These are phyloP conservation scores for Sapajus apella DNA, from an alignment of 2,113 vertebrate species.

Conservation along the genomic window DNA sequence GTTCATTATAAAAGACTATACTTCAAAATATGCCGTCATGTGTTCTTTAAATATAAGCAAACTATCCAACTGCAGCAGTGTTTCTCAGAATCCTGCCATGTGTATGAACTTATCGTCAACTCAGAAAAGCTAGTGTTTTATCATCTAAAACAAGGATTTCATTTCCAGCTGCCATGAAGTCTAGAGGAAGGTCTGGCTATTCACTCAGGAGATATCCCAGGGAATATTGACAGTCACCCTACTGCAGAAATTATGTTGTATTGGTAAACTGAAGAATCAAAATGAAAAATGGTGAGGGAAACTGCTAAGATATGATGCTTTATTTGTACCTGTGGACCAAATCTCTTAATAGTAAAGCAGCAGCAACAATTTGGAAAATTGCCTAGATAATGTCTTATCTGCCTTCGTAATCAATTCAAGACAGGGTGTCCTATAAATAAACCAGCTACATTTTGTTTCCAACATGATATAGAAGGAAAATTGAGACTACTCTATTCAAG, in stretches of 20 bases:
- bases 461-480: neutral
- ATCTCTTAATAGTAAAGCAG: neutral
- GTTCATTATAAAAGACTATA: neutral
- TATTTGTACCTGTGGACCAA: neutral
- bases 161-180: neutral
- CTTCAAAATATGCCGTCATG: neutral
- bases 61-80: neutral
- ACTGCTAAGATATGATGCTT: neutral
- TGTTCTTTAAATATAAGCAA: slow-evolving; percentile 27
- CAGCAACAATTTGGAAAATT: neutral
- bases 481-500: neutral
- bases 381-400: neutral
- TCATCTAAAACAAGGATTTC: neutral
- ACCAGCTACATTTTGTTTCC: neutral
- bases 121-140: neutral
- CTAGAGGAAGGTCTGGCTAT: neutral
- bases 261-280: neutral
- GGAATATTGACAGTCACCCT: neutral
- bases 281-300: accelerated
- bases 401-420: neutral
- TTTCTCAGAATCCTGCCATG: neutral
- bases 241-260: neutral
- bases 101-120: neutral
- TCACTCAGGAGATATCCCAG: neutral
- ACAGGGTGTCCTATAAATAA: neutral